phyloP scores from a whole-genome alignment of 2,888 invertebrate genomes.

The Lamellibrachia satsuma region DNA sequence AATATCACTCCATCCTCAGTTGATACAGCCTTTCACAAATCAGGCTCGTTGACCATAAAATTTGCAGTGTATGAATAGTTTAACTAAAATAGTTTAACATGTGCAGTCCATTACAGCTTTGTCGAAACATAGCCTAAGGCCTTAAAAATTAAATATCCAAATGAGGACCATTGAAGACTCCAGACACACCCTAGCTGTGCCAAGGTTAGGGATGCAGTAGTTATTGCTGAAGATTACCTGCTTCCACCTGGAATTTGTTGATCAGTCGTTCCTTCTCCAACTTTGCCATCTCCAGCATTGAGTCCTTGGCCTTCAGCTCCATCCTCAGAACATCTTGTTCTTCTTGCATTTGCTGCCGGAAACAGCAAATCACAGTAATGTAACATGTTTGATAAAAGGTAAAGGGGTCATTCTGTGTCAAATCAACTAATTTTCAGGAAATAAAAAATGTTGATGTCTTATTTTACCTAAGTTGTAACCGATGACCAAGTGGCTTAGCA shows the following conservation, averaged over 20 bases:
- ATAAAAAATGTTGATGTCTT: too few species aligned
- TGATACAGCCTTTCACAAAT: neutral
- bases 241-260: constrained; percentile 49
- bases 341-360: constrained; percentile 55
- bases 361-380: neutral
- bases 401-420: too few species aligned
- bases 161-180: neutral
- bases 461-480: too few species aligned
- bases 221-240: constrained; percentile 44
- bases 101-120: too few species aligned
- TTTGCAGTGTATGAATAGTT: neutral
- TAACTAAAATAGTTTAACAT: neutral
- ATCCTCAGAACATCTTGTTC: constrained; percentile 56
- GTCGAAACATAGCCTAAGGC: too few species aligned
- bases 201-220: neutral
- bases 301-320: constrained; percentile 56
- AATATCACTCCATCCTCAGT: too few species aligned
- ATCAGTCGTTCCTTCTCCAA: constrained; percentile 53
- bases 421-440: too few species aligned
- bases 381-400: neutral
- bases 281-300: constrained; percentile 47
- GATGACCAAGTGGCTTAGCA: too few species aligned
- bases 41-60: too few species aligned
- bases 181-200: neutral
- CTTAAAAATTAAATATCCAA: neutral